Conservation (phyloP, 2,888 invertebrate species). For the Empis stercorea region DNA sequence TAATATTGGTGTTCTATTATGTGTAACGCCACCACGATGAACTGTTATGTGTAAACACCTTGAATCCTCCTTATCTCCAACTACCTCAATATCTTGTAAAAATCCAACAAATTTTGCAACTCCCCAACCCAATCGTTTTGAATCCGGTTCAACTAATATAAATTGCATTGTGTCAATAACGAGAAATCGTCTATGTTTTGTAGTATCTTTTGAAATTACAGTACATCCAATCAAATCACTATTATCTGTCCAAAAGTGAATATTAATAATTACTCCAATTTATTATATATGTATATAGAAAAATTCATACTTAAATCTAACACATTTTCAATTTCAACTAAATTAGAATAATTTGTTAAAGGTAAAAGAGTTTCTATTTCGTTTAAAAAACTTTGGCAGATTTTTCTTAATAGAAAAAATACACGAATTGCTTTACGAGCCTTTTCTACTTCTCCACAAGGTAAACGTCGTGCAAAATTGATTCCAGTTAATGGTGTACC, state of each 20-base stretch:
- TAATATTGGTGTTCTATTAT: slow-evolving; percentile 64
- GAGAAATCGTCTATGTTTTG: slow-evolving; percentile 82
- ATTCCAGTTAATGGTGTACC: slow-evolving; percentile 94
- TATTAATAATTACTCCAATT: neutral
- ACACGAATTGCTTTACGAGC: slow-evolving; percentile 82
- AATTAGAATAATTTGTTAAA: slow-evolving; percentile 72
- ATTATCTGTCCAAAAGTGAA: slow-evolving; percentile 56
- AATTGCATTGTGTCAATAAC: slow-evolving; percentile 93
- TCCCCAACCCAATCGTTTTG: slow-evolving; percentile 90
- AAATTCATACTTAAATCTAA: slow-evolving; percentile 76
- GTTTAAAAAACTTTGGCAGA: slow-evolving; percentile 65
- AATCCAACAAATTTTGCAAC: slow-evolving; percentile 94
- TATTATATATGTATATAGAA: too few relatives aligned
- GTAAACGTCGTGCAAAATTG: slow-evolving; percentile 81
- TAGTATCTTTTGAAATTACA: slow-evolving; percentile 78
- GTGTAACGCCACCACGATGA: slow-evolving; percentile 58
- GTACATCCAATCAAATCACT: slow-evolving; percentile 96
- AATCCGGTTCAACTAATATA: slow-evolving; percentile 94
- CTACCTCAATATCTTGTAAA: slow-evolving; percentile 88
- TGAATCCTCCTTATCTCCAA: slow-evolving; percentile 93
- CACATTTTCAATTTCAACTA: slow-evolving; percentile 86
- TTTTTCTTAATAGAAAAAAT: slow-evolving; percentile 75
- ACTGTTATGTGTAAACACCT: slow-evolving; percentile 88
- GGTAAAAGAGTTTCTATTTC: slow-evolving; percentile 81
- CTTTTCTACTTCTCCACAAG: slow-evolving; percentile 90